phyloP scores from a whole-genome alignment of 2,888 invertebrate genomes.

The Mylabris sibirica region DNA sequence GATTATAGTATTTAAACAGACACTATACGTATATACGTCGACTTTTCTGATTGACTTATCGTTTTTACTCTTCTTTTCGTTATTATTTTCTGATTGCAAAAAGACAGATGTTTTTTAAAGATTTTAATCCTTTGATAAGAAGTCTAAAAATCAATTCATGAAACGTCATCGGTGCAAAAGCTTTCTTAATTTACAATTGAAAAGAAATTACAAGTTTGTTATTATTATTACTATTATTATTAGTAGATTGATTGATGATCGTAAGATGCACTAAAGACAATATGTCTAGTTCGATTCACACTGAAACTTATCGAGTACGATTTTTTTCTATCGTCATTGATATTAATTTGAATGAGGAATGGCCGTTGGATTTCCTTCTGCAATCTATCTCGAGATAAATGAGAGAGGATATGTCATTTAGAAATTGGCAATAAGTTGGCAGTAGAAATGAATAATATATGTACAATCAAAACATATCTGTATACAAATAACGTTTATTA shows the following conservation, averaged over 20 bases:
- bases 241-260: background rate
- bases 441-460: constrained; percentile 40
- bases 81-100: background rate
- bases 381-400: constrained; percentile 11
- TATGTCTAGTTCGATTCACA: background rate
- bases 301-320: background rate
- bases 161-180: too few species aligned
- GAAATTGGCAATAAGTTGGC: constrained; percentile 37
- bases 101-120: background rate
- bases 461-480: constrained; percentile 48
- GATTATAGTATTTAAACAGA: background rate
- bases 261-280: background rate
- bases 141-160: background rate
- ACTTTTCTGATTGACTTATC: background rate
- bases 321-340: background rate
- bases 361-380: background rate
- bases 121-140: constrained; percentile 4
- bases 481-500: constrained; percentile 52
- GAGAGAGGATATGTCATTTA: constrained; percentile 37
- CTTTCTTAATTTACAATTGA: background rate
- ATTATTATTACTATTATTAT: too few species aligned
- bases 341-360: background rate
- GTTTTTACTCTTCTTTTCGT: too few species aligned
- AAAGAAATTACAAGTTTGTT: background rate
- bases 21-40: too few species aligned